These are phyloP conservation scores for Coptotermes formosanus DNA, from an alignment of 1,140 invertebrate genomes.

Conservation along the genomic window DNA sequence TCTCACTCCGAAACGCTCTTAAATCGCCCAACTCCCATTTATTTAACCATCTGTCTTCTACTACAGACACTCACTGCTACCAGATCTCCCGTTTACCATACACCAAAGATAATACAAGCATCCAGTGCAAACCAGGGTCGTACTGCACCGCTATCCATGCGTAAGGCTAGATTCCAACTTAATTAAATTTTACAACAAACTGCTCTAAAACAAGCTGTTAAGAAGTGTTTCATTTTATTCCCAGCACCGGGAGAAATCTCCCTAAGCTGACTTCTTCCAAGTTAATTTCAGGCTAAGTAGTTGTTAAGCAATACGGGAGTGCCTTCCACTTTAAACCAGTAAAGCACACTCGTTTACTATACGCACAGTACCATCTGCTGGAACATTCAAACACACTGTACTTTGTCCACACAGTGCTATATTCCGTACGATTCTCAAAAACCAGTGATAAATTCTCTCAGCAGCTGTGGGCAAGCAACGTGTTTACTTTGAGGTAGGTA, in stretches of 20 bases:
- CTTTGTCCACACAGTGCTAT: too few relatives aligned
- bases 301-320: too few relatives aligned
- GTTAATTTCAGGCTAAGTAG: too few relatives aligned
- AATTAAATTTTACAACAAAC: not conserved
- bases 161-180: not conserved
- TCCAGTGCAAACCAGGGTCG: not conserved
- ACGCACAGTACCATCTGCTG: too few relatives aligned
- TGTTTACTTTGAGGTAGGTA: too few relatives aligned
- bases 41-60: not conserved
- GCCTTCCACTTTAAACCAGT: too few relatives aligned
- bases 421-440: too few relatives aligned
- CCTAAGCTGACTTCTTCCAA: too few relatives aligned
- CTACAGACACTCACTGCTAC: not conserved
- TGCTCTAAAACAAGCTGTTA: not conserved
- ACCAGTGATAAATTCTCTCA: too few relatives aligned
- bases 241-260: not conserved
- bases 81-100: not conserved
- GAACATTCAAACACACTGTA: too few relatives aligned
- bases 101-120: not conserved
- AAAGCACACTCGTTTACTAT: too few relatives aligned
- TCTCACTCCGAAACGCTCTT: not conserved
- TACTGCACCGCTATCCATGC: not conserved
- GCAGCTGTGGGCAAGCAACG: too few relatives aligned
- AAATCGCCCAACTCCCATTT: not conserved
- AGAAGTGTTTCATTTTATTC: not conserved